These are phyloP conservation scores for Heptranchias perlo DNA, from an alignment of 2,113 vertebrate genomes.

Conservation along the genomic window DNA sequence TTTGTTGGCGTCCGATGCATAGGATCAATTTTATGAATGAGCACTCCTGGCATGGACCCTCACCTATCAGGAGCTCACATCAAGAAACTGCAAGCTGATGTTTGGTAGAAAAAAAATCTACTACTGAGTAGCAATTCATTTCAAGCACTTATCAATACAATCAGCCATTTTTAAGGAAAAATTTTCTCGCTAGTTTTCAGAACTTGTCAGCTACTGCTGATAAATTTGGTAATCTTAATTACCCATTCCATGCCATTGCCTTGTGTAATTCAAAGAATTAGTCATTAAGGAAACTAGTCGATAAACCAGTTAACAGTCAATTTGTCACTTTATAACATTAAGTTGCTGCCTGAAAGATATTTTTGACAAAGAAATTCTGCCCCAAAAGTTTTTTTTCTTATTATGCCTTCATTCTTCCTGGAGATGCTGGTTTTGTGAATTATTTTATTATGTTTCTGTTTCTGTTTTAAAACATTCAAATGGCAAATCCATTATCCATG, in stretches of 20 bases:
- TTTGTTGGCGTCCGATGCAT: not conserved
- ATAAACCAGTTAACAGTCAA: not conserved
- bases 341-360: not conserved
- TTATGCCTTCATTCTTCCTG: not conserved
- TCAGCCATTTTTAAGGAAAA: not conserved
- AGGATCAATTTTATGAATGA: not conserved
- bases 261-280: slow-evolving; percentile 21
- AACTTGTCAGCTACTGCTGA: not conserved
- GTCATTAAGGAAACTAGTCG: not conserved
- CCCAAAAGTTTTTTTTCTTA: not conserved
- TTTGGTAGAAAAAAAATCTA: not conserved
- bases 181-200: not conserved
- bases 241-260: not conserved
- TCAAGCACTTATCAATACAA: not conserved
- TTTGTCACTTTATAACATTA: not conserved
- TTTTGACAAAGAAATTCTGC: not conserved
- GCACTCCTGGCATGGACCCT: not conserved
- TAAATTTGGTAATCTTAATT: slow-evolving; percentile 25
- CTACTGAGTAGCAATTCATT: not conserved
- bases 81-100: not conserved
- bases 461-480: not conserved
- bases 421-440: not conserved
- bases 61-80: not conserved
- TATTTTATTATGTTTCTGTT: not conserved
- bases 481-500: not conserved